Percentiles rank a stretch among this genome's conserved stretches.
Evolutionary conservation across 2,113 vertebrate species (phyloP).

Genomic region (Falcunculus frontatus): DNA sequence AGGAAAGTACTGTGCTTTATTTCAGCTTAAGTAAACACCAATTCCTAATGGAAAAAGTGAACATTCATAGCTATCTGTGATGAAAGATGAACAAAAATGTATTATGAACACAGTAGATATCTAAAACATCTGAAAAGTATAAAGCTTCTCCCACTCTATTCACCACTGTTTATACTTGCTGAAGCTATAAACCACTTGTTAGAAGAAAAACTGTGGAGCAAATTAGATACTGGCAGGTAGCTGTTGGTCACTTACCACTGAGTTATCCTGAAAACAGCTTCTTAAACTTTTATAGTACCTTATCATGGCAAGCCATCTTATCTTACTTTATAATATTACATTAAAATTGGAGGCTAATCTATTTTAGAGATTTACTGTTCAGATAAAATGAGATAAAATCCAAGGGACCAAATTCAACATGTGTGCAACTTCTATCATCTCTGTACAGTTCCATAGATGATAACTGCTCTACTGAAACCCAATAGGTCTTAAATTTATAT

Average conservation of each 20-base stretch:
- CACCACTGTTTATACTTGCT: neutral
- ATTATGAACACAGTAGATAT: neutral
- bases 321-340: conserved; percentile 15
- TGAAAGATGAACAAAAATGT: neutral
- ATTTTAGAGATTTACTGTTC: conserved; percentile 11
- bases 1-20: neutral
- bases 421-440: neutral
- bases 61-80: neutral
- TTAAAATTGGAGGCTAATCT: conserved; percentile 37
- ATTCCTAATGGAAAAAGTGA: neutral
- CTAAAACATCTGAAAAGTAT: conserved; percentile 21
- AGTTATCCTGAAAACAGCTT: neutral
- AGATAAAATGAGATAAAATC: conserved; percentile 36
- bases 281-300: neutral
- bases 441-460: neutral
- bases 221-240: neutral
- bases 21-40: neutral
- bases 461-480: neutral
- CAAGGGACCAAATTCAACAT: neutral
- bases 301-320: neutral
- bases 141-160: neutral
- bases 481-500: neutral
- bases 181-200: neutral
- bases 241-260: neutral
- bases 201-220: neutral